Conservation (phyloP, 2,888 invertebrate genomes). For the Athalia circularis region DNA sequence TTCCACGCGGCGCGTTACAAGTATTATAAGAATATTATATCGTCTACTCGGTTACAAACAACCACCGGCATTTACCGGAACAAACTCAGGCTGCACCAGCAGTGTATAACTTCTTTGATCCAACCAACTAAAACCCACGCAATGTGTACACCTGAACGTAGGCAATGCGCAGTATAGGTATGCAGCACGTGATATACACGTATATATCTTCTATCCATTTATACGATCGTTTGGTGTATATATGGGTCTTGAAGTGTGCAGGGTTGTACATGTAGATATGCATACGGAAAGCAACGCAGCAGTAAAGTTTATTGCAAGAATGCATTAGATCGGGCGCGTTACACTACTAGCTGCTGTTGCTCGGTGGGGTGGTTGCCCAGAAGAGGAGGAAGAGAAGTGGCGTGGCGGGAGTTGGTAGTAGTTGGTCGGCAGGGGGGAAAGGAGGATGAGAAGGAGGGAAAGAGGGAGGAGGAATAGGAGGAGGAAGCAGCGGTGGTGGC, state of each 20-base stretch:
- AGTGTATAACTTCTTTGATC: too few species aligned
- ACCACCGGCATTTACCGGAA: too few species aligned
- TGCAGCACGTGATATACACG: too few species aligned
- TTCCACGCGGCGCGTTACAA: too few species aligned
- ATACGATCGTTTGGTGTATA: not conserved
- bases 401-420: conserved; percentile 46
- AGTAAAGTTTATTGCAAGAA: conserved; percentile 72
- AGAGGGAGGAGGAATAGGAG: conserved; percentile 14
- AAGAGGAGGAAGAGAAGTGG: conserved; percentile 37
- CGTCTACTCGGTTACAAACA: too few species aligned
- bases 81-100: too few species aligned
- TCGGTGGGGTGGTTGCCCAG: conserved; percentile 5
- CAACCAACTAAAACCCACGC: too few species aligned
- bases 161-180: too few species aligned
- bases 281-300: conserved; percentile 63
- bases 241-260: not conserved
- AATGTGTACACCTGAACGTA: too few species aligned
- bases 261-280: not conserved
- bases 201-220: too few species aligned
- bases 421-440: conserved; percentile 52
- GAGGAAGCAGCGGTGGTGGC: conserved; percentile 48
- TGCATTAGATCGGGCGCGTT: conserved; percentile 72
- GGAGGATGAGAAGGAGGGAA: conserved; percentile 47
- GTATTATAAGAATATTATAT: too few species aligned
- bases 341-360: conserved; percentile 43